Evolutionary conservation across 2,888 invertebrate genomes (phyloP).

Genomic region (Endomychus coccineus): DNA sequence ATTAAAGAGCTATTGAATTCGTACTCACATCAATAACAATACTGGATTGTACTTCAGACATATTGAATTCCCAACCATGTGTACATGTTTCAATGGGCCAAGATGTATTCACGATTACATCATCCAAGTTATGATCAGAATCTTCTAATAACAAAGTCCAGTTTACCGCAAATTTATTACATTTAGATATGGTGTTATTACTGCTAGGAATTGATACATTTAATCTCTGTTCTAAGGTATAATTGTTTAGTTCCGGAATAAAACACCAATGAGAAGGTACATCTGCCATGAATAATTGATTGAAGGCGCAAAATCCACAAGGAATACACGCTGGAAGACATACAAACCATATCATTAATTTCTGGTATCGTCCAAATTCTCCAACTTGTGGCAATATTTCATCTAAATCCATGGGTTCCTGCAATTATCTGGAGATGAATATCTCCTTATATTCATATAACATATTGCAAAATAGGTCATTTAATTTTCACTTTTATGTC

Average conservation of each 20-base stretch:
- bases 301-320: constrained; percentile 87
- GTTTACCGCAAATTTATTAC: constrained; percentile 64
- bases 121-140: constrained; percentile 26
- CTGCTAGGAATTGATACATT: constrained; percentile 56
- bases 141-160: constrained; percentile 54
- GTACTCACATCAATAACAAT: constrained; percentile 74
- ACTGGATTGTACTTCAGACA: constrained; percentile 61
- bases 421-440: no score
- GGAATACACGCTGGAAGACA: constrained; percentile 85
- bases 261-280: constrained; percentile 81
- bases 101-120: constrained; percentile 43
- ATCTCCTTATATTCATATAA: no score
- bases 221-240: constrained; percentile 53
- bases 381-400: constrained; percentile 79
- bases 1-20: no score
- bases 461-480: no score
- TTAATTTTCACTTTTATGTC: no score
- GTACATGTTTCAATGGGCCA: constrained; percentile 50
- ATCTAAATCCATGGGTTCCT: constrained; percentile 69
- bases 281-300: constrained; percentile 87
- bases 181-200: constrained; percentile 53
- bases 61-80: constrained; percentile 76
- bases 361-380: constrained; percentile 85
- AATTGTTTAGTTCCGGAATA: constrained; percentile 57
- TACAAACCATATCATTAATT: constrained; percentile 74